Base-by-base conservation (phyloP, 2,888 invertebrate genomes). In the Spisula solida region DNA sequence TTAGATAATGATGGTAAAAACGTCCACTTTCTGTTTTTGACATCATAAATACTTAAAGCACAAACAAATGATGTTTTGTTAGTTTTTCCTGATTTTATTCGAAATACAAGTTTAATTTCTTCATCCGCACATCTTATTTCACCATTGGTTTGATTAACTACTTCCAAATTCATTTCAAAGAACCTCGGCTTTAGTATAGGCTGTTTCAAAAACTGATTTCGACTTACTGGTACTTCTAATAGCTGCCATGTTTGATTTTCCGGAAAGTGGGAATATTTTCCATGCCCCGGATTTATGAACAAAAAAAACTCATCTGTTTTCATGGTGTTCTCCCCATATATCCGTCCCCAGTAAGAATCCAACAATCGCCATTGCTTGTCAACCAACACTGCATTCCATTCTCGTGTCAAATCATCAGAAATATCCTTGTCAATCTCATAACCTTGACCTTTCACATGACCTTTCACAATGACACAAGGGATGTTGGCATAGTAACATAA, bases 201-300 rank as follows among this genome's bases (percentile, higher is more conserved):
- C 78, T 93, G 93, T 41, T 90, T 86, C 83, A 95, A 92, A 85
- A 95, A 96, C 75, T 92, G 87, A n/a, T 93, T 89, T 16, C 91
- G 31, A 5, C 92, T 89, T 8, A 94, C 89, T 1, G 95, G 94
- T 10, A 88, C 78, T 20, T 90, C 87, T 55, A 95, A 82, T 18
- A 96, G 90, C 87, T 96, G 96, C 95, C 96, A 96, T 47, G 92
- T 89, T n/a, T 82, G 56, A 18, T 90, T 90, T 41, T 94, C 92
- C 2, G 96, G 95, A 51, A 94, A 92, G 84, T 96, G 96, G 0
- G 95, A 94, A 60, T 93, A 92, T 18, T 93, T 92, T 20, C 95
- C 84, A 31, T 93, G 90, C n/a, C 93, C 92, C 2, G 96, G 96
- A 83, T 95, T 95, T 0, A 95, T 91, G 41, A 96, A 93, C 89